These are phyloP conservation scores for Blennius ocellaris DNA, from an alignment of 2,113 vertebrate species.

Conservation along the genomic window DNA sequence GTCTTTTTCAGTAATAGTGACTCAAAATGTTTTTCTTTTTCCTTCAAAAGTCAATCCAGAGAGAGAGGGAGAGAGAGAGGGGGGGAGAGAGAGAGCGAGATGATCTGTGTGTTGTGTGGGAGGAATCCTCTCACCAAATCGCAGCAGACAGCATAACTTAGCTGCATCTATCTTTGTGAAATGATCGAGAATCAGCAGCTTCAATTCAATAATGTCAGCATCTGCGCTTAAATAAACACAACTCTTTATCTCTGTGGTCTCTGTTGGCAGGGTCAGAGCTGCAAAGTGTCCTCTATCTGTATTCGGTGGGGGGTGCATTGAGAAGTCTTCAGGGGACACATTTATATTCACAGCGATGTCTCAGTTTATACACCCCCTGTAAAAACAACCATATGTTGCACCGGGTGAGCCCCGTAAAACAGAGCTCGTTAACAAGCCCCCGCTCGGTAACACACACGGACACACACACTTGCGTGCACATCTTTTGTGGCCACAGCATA, in stretches of 20 bases:
- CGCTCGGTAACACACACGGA: slow-evolving; percentile 16
- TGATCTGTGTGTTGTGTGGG: background rate
- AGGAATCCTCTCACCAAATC: background rate
- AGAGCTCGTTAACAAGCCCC: slow-evolving; percentile 66
- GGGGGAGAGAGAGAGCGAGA: background rate
- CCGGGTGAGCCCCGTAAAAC: slow-evolving; percentile 72
- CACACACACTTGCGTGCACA: background rate
- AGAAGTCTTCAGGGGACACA: slow-evolving; percentile 56
- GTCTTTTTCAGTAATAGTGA: background rate
- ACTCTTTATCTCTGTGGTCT: slow-evolving; percentile 23
- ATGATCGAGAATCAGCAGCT: slow-evolving; percentile 29
- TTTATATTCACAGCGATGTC: slow-evolving; percentile 75
- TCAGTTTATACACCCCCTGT: slow-evolving; percentile 73
- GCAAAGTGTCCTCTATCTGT: slow-evolving; percentile 61
- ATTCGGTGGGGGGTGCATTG: slow-evolving; percentile 11
- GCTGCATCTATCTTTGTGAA: slow-evolving; percentile 19
- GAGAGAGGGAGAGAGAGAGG: no score
- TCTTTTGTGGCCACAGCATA: slow-evolving; percentile 13
- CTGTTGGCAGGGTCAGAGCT: slow-evolving; percentile 53
- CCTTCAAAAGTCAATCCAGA: slow-evolving; percentile 19
- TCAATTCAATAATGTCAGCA: slow-evolving; percentile 18
- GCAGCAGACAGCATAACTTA: slow-evolving; percentile 4
- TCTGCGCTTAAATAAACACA: slow-evolving; percentile 25
- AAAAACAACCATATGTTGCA: slow-evolving; percentile 81
- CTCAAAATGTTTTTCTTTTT: slow-evolving; percentile 8